These are phyloP conservation scores for Antennarius striatus DNA, from an alignment of 2,113 vertebrate species.

Conservation along the genomic window DNA sequence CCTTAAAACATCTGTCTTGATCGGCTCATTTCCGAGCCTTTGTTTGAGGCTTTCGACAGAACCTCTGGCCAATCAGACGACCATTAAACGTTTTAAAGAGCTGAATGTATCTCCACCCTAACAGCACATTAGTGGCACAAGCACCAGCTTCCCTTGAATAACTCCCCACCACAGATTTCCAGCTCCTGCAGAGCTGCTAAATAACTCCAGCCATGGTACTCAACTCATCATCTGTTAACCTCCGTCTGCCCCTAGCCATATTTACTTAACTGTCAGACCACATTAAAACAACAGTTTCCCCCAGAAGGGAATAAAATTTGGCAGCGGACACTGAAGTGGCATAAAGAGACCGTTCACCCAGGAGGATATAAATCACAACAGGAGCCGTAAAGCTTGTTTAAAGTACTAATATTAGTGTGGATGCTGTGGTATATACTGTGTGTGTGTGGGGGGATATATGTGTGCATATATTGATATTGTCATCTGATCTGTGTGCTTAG, in stretches of 20 bases:
- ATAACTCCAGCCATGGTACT: slow-evolving; percentile 1
- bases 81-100: slow-evolving; percentile 1
- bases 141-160: not conserved
- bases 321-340: not conserved
- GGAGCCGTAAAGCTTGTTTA: slow-evolving; percentile 42
- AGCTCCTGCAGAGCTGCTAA: not conserved
- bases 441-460: too few species aligned
- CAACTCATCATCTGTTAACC: slow-evolving; percentile 18
- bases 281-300: not conserved
- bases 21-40: not conserved
- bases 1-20: too few species aligned
- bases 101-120: too few species aligned
- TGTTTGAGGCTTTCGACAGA: too few species aligned
- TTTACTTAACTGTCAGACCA: slow-evolving; percentile 29
- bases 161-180: not conserved
- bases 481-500: too few species aligned
- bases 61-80: too few species aligned
- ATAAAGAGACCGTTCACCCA: slow-evolving; percentile 1
- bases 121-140: too few species aligned
- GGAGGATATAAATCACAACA: slow-evolving; percentile 50
- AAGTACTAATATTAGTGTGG: slow-evolving; percentile 43
- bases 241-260: slow-evolving; percentile 17
- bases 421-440: too few species aligned
- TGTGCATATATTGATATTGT: too few species aligned
- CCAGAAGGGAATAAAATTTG: not conserved